phyloP scores from a whole-genome alignment of 2,888 invertebrate genomes.

The Drosophila nigritarsus region DNA sequence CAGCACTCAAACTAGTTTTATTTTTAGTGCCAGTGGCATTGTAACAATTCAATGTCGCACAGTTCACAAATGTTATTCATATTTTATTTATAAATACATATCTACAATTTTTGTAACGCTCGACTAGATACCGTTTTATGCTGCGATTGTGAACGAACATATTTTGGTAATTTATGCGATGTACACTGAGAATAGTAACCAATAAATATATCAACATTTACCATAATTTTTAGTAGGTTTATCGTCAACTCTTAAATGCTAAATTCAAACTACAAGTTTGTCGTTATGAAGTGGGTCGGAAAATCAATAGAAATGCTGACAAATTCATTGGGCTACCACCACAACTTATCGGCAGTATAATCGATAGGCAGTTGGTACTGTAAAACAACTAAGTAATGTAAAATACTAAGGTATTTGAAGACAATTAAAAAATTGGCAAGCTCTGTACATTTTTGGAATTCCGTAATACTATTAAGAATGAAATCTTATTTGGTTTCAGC shows the following conservation, averaged over 20 bases:
- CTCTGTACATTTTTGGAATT: background rate
- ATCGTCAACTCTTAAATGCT: constrained; percentile 57
- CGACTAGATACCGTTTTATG: constrained; percentile 7
- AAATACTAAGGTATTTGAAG: background rate
- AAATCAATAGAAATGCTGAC: constrained; percentile 54
- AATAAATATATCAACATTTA: constrained; percentile 18
- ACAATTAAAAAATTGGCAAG: background rate
- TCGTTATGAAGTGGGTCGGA: constrained; percentile 66
- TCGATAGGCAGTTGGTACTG: constrained; percentile 12
- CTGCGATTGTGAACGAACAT: background rate
- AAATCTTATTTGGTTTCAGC: background rate
- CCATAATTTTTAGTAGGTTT: constrained; percentile 40
- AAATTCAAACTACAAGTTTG: constrained; percentile 75
- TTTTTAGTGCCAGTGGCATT: constrained; percentile 67
- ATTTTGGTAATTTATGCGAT: background rate
- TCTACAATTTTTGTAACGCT: constrained; percentile 17
- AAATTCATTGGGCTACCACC: constrained; percentile 38
- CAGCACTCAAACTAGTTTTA: constrained; percentile 48
- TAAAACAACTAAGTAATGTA: constrained; percentile 4
- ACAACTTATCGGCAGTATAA: constrained; percentile 22
- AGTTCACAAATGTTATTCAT: constrained; percentile 50
- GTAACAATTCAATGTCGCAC: constrained; percentile 72
- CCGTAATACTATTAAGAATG: background rate
- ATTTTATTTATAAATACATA: constrained; percentile 66
- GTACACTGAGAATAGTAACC: background rate